Evolutionary conservation across 2,797 vertebrate species (phyloP).

Genomic region (Vireo griseus): DNA sequence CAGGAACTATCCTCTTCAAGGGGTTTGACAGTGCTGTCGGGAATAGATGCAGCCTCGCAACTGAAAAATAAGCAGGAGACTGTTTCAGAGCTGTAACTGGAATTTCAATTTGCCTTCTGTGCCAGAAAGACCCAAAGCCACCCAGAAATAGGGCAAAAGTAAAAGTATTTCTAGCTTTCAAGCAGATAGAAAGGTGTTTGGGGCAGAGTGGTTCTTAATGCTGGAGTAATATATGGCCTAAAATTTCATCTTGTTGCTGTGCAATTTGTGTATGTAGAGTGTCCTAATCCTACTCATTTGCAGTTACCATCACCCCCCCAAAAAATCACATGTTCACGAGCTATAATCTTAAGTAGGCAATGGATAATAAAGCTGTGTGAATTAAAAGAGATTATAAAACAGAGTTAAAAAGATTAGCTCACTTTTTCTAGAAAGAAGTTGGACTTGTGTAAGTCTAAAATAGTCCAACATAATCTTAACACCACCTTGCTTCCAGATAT

Average conservation of each 20-base stretch:
- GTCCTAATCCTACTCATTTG: neutral
- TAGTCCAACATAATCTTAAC: neutral
- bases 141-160: neutral
- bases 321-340: neutral
- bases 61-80: constrained; percentile 8
- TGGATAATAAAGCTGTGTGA: neutral
- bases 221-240: neutral
- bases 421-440: neutral
- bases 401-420: neutral
- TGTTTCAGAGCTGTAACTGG: neutral
- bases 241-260: neutral
- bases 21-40: neutral
- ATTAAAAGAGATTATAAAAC: neutral
- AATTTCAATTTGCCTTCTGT: constrained; percentile 41
- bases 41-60: neutral
- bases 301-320: neutral
- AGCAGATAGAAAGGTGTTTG: neutral
- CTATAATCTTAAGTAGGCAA: neutral
- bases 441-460: neutral
- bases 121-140: neutral
- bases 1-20: neutral
- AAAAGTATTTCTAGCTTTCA: constrained; percentile 10
- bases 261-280: neutral
- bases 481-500: neutral
- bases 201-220: neutral